Evolutionary conservation across 2,797 vertebrate species (phyloP).

Genomic region (Cyprinella venusta): DNA sequence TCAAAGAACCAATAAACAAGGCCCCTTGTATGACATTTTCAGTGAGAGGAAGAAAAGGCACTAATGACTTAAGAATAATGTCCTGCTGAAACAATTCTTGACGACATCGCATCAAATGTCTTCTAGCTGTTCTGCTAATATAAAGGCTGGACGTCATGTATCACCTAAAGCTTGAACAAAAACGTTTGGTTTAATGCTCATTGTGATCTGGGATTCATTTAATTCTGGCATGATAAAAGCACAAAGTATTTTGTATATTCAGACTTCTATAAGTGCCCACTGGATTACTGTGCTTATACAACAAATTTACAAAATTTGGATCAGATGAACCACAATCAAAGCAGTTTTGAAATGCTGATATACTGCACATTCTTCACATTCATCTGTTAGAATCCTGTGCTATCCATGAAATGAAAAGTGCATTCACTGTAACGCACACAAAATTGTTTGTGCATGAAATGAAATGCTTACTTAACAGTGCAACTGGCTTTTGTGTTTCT

Average conservation of each 20-base stretch:
- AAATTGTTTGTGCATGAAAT: not conserved
- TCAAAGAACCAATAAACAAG: slow-evolving; percentile 46
- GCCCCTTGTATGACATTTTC: slow-evolving; percentile 26
- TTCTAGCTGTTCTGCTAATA: slow-evolving; percentile 1
- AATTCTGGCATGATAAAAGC: slow-evolving; percentile 5
- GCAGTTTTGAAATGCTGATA: not conserved
- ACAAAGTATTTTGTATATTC: not conserved
- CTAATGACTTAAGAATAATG: slow-evolving; percentile 33
- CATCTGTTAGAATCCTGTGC: not conserved
- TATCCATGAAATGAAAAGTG: not conserved
- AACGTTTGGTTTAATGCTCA: slow-evolving; percentile 12
- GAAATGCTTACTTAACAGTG: not conserved
- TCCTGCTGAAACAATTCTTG: slow-evolving; percentile 41
- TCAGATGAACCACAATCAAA: not conserved
- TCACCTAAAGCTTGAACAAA: slow-evolving; percentile 28
- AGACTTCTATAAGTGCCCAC: not conserved
- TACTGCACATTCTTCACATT: not conserved
- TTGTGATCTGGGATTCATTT: not conserved
- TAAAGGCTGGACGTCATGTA: not conserved
- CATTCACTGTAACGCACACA: not conserved
- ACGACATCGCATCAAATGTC: slow-evolving; percentile 17
- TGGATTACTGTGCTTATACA: not conserved
- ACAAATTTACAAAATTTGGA: not conserved
- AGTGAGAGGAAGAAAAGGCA: slow-evolving; percentile 12
- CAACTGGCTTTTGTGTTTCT: not conserved